Evolutionary conservation across 2,888 invertebrate genomes (phyloP), one percentile per base, ranked within the genome.

Genomic region (Patella caerulea): DNA sequence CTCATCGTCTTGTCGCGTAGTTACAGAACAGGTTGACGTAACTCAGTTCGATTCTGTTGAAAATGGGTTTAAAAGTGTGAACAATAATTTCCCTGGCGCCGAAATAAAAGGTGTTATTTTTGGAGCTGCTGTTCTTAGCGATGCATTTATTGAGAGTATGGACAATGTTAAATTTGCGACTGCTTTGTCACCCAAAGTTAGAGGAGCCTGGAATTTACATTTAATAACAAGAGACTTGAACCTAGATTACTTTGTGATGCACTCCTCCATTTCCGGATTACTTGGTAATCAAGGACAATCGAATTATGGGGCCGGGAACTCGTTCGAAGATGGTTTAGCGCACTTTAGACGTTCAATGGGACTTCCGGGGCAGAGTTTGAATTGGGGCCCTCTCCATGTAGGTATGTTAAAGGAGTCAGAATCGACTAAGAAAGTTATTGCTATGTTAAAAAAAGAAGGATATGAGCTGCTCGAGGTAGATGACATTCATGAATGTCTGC

Each of bases 161-260:
- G 80, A 82, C 14, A 59, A 74, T 45, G 79, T 81, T 19, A 79
- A 81, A 14, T 78, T 87, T 17, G 71, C 75, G 12, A 80, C 74
- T 34, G 85, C 83, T 0, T 52, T 85, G 53, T 73, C 78, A 3
- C 86, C 88, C 15, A 88, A 88, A 76, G 83, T 88, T 4, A 74
- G 82, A 29, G 88, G 88, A 19, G 79, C 85, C 17, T 84, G 85
- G 83, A 88, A 88, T 76, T 76, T 88, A 52, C 88, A 88, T 72
- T 77, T 83, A 59, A 76, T 83, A 11, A 83, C 86, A 0, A 74
- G 76, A 73, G 53, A 82, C 15, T 72, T 82, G 12, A 54, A 75
- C 15, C 79, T 88, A n/a, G 87, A 88, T 77, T 86, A 81, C 65
- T 88, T 88, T 76, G 81, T 88, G 2, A 77, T 88, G 70, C 83